Evolutionary conservation across 2,888 invertebrate species (phyloP), one percentile per base, ranked within the genome.

Genomic region (Coecobrya sp.): DNA sequence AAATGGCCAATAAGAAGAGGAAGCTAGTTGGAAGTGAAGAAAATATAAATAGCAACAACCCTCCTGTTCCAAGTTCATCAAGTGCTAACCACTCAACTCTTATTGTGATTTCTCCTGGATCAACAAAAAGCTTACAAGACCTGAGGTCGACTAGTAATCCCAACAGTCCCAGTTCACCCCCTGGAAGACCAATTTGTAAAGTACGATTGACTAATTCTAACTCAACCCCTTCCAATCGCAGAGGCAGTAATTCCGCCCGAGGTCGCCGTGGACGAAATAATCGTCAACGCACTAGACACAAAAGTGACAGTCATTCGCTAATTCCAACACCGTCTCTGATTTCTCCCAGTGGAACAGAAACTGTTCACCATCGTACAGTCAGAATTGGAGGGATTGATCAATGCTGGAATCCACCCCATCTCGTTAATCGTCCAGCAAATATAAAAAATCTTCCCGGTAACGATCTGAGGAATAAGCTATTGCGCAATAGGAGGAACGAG

Each of bases 391-490:
- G n/a, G n/a, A n/a, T 42, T n/a, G 87, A 87, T n/a, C 42, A 62
- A 7, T 7, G 62, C 3, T 19, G 68, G 49, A 68, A 62, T 49
- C 52, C 73, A 19, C 22, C 52, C 4, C 45, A 76, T 73, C 27
- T 8, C 10, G 42, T 42, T 45, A 68, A 42, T 27, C 25, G 65
- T 52, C 52, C 19, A 11, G 25, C 49, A 13, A 76, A 76, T 11
- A 0, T 70, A 10, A 70, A 11, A 52, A 76, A 55, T 42, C 86
- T 87, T 0, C 87, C 87, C 3, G 79, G 62, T 0, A 45, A 52
- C 22, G 87, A 87, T 65, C 62, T 87, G n/a, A 19, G 87, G 76
- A 79, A 55, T 8, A 76, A 65, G n/a, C 27, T 87, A 10, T 49
- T 87, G 3, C 76, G 87, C 0, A 87, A 79, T 55, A 55, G 86